Evolutionary conservation across 2,797 vertebrate species (phyloP), one percentile per base, ranked within the genome.

Genomic region (Cynodonichthys magdalenae): DNA sequence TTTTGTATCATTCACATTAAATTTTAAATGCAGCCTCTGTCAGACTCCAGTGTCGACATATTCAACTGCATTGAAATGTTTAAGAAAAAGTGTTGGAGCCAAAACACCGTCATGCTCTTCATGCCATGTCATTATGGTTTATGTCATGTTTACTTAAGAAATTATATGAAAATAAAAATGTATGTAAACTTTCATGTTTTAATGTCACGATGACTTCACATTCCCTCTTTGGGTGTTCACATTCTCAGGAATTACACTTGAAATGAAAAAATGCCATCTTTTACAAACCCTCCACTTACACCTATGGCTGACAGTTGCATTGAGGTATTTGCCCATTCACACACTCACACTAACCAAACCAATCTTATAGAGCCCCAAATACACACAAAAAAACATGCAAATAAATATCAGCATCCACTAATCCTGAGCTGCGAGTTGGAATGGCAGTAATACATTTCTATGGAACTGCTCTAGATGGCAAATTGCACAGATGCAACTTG

Each of bases 401-500:
- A 85, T 62, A 79, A 69, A 87, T 54, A 71, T 73, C 58, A 81
- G 74, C 81, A 86, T 80, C 83, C 77, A 80, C 71, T 79, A 86
- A 89, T 88, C 90, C 78, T 69, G 63, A 88, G 81, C 77, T 0
- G 50, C 81, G 53, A 86, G 89, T 83, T 79, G 84, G 74, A 90
- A 91, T 83, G 83, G 83, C 81, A 58, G 69, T 82, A 80, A 92
- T 81, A 74, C 74, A 86, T 91, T 92, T 91, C 88, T 87, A 87
- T 90, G 91, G 87, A 90, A 91, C 70, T 89, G 90, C 85, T 84
- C 77, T 79, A 83, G 89, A 84, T 90, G 81, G 82, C 83, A 89
- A 90, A 92, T 90, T 92, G 88, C 86, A 90, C 88, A 83, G 90
- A 93, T 87, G 83, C 88, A 92, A 92, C 86, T 91, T 89, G 82